Percentiles rank a stretch among this genome's conserved stretches.
These are phyloP conservation scores for Artemisiospiza belli DNA, from an alignment of 2,113 vertebrate species.

Conservation along the genomic window DNA sequence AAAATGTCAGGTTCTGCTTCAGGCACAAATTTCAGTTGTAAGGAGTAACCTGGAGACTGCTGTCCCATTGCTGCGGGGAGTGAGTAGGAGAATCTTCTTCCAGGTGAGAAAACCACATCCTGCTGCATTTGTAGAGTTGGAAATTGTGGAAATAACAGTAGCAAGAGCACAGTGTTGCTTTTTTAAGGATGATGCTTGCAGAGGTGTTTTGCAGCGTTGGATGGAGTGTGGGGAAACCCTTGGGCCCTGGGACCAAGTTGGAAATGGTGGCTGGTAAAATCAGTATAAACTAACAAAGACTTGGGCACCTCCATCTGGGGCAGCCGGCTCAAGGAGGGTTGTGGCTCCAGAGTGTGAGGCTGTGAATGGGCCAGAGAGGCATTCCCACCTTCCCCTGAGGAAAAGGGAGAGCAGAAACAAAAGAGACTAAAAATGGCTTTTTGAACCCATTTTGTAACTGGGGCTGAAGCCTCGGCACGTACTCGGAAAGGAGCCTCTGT, in stretches of 20 bases:
- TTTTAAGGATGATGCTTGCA: neutral
- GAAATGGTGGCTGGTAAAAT: neutral
- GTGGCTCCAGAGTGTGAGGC: neutral
- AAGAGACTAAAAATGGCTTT: neutral
- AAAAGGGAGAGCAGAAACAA: neutral
- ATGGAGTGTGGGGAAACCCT: neutral
- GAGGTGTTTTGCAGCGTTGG: neutral
- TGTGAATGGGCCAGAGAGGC: too few relatives aligned
- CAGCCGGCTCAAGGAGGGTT: neutral
- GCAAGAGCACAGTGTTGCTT: neutral
- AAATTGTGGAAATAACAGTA: neutral
- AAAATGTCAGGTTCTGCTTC: accelerated
- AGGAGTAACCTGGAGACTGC: neutral
- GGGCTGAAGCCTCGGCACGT: neutral
- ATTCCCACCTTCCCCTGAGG: neutral
- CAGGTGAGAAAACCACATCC: neutral
- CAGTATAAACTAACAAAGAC: neutral
- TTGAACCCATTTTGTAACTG: neutral
- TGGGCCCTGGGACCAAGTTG: neutral
- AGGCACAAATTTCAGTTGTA: accelerated
- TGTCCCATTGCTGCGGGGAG: accelerated
- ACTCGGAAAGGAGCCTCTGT: accelerated
- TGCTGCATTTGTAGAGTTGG: neutral
- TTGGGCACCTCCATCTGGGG: neutral
- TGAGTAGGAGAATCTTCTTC: too few relatives aligned